These are phyloP conservation scores for Neomonachus schauinslandi DNA, from an alignment of 2,113 vertebrate genomes.

Conservation along the genomic window DNA sequence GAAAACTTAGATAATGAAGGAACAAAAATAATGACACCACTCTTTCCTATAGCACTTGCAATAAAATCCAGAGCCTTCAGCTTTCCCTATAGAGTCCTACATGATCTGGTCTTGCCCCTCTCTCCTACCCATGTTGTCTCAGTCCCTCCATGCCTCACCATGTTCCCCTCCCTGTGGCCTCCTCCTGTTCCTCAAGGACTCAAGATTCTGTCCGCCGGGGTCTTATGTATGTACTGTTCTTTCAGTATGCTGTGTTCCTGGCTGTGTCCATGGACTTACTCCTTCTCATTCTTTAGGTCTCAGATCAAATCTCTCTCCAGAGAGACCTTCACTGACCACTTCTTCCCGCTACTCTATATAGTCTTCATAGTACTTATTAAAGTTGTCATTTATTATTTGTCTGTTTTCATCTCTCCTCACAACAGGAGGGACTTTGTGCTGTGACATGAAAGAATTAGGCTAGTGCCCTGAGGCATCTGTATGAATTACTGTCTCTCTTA, in stretches of 20 bases:
- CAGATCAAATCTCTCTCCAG: neutral
- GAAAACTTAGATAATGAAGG: neutral
- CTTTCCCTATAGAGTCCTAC: fast-evolving
- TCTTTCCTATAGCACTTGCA: neutral
- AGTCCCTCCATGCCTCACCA: neutral
- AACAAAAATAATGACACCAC: neutral
- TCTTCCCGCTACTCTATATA: neutral
- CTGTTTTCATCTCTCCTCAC: neutral
- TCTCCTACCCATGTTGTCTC: neutral
- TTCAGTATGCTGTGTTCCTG: neutral
- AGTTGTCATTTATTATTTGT: neutral
- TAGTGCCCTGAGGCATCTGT: neutral
- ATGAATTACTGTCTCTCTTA: neutral
- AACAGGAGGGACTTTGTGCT: neutral
- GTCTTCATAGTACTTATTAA: neutral
- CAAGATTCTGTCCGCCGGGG: neutral
- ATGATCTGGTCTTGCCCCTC: neutral
- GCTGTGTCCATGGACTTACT: neutral
- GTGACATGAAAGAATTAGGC: neutral
- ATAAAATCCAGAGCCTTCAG: neutral
- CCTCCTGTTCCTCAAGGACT: neutral
- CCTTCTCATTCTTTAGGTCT: neutral
- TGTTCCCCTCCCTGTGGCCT: neutral
- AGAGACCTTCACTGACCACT: neutral
- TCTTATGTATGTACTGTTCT: neutral